Conservation (phyloP, 2,797 vertebrate genomes). For the Pangasius djambal region DNA sequence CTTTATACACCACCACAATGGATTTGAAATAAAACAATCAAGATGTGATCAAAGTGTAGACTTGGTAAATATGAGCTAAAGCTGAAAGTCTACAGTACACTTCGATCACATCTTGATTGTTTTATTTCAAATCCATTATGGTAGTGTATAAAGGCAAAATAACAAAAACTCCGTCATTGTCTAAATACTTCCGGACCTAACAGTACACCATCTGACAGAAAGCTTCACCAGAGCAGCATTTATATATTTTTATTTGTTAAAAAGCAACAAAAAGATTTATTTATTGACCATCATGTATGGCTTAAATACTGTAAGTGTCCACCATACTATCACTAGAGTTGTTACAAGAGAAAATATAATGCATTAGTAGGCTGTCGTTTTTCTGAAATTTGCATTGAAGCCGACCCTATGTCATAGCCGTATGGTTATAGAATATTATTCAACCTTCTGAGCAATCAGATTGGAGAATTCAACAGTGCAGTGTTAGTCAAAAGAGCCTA, state of each 20-base stretch:
- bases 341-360: neutral
- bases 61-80: too few relatives aligned
- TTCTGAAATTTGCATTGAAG: neutral
- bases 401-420: neutral
- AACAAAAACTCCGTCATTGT: too few relatives aligned
- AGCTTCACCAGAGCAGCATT: neutral
- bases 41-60: too few relatives aligned
- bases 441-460: neutral
- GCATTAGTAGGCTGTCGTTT: neutral
- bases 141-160: too few relatives aligned
- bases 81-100: too few relatives aligned
- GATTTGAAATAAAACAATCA: too few relatives aligned
- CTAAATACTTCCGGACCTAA: too few relatives aligned
- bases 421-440: neutral
- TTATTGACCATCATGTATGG: neutral
- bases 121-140: too few relatives aligned
- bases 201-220: neutral
- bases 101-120: too few relatives aligned
- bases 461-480: neutral
- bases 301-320: neutral
- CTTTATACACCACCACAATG: too few relatives aligned
- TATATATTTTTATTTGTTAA: neutral
- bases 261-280: neutral
- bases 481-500: neutral
- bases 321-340: neutral